Evolutionary conservation across 2,888 invertebrate genomes (phyloP).

Genomic region (Slavum lentiscoides): DNA sequence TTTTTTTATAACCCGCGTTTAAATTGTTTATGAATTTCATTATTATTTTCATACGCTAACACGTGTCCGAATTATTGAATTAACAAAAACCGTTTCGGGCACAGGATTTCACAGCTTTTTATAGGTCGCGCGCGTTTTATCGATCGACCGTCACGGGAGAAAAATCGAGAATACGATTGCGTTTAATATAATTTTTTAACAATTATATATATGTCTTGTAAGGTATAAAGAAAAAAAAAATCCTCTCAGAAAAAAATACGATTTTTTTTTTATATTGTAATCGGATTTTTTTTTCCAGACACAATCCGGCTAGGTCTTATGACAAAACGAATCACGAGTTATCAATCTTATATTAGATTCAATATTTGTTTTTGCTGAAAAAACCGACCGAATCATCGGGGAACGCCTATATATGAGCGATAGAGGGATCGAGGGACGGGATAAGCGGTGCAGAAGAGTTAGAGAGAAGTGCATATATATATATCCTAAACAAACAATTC

Average conservation of each 20-base stretch:
- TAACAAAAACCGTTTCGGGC: no score
- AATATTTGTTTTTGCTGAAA: slow-evolving; percentile 39
- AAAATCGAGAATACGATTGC: no score
- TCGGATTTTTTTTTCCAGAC: neutral
- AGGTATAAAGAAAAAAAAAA: neutral
- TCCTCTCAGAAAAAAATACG: neutral
- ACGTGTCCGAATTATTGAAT: no score
- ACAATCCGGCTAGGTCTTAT: neutral
- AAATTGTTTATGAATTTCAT: no score
- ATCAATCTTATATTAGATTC: slow-evolving; percentile 22
- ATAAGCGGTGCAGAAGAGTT: no score
- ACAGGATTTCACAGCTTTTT: no score
- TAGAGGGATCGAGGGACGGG: neutral
- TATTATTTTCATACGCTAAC: no score
- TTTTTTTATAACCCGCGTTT: no score
- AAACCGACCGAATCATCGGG: slow-evolving; percentile 29
- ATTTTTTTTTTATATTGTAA: slow-evolving; percentile 1
- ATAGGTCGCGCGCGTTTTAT: no score
- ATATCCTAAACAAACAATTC: slow-evolving; percentile 48
- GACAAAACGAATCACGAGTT: slow-evolving; percentile 26
- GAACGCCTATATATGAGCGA: neutral
- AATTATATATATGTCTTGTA: neutral
- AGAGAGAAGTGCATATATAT: neutral
- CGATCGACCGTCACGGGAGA: no score
- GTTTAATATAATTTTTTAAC: no score